Conservation (phyloP, 2,113 vertebrate genomes). For the Silurus meridionalis region DNA sequence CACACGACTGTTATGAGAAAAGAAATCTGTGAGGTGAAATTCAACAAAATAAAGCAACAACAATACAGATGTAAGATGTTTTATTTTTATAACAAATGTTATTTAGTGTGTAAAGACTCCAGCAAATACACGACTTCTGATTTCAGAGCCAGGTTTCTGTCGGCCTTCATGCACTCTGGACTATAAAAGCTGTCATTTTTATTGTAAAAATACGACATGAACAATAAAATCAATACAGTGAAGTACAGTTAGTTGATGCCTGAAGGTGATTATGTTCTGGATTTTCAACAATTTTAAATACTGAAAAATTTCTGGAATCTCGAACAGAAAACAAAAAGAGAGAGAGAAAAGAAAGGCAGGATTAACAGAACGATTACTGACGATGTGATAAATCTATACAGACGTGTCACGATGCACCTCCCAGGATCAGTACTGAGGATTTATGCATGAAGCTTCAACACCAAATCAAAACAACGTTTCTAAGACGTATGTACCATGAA, state of each 20-base stretch:
- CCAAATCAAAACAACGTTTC: constrained; percentile 46
- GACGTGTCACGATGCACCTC: background rate
- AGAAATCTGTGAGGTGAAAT: background rate
- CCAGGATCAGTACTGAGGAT: constrained; percentile 22
- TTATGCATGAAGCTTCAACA: constrained; percentile 32
- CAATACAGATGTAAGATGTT: constrained; percentile 61
- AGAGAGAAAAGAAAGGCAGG: constrained; percentile 35
- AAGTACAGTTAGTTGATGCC: constrained; percentile 58
- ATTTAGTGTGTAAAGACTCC: constrained; percentile 94
- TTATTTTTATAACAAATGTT: constrained; percentile 92
- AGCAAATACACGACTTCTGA: constrained; percentile 86
- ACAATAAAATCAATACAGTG: constrained; percentile 66
- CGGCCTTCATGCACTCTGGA: constrained; percentile 75
- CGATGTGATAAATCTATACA: background rate
- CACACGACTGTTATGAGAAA: background rate
- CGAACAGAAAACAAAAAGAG: constrained; percentile 54
- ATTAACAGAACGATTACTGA: background rate
- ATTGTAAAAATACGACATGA: constrained; percentile 53
- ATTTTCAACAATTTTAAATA: constrained; percentile 5
- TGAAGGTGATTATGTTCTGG: constrained; percentile 68
- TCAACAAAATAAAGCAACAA: background rate
- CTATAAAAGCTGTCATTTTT: constrained; percentile 76
- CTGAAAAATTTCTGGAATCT: constrained; percentile 10
- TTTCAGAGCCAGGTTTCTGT: constrained; percentile 75
- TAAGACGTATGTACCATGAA: constrained; percentile 59